Base-by-base conservation (phyloP, 1,140 invertebrate genomes). In the Drosophila funebris region DNA sequence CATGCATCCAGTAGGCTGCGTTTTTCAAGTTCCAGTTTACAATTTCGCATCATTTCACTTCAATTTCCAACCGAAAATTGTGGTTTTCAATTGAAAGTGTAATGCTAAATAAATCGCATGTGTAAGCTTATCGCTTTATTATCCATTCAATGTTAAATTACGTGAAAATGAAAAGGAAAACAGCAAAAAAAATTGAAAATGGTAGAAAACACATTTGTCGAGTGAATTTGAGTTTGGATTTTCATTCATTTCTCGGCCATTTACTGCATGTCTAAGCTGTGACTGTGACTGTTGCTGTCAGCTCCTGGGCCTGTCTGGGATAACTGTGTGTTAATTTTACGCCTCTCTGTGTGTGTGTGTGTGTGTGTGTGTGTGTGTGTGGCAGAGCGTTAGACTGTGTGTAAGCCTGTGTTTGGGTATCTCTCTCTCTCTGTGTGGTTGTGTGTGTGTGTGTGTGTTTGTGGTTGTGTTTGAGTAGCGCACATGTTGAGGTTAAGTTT, bases 241-340 rank as follows among this genome's bases (percentile, higher is more conserved):
- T 73, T 76, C 72, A 67, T 33, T 52, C 69, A 85, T 84, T 85
- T 69, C 64, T 84, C 73, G 62, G 63, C 68, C 78, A 85, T 78
- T 82, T 88, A 57, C 78, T 78, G 83, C 83, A 82, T 78, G 64
- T 76, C 82, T 88, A 76, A 76, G 76, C 37, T 48, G 29, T 44
- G 36, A 41, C 37, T 48, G 29, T 44, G 36, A 41, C 39, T 44
- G 29, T 16, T 44, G 56, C 46, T 62, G 56, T 20, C 43, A 31
- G 31, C 29, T 41, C 20, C 53, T 44, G 39, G 37, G 20, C 29
- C 50, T 50, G 56, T 56, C 77, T 53, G 41, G 67, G 22, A 54
- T 80, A 75, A 81, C 64, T 75, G 77, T 87, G 81, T 85, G 81
- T 85, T 85, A 87, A 85, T 87, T 85, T 85, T 75, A 74, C 66